Evolutionary conservation across 2,113 vertebrate genomes (phyloP), one percentile per base, ranked within the genome.

Genomic region (Mustela lutreola): DNA sequence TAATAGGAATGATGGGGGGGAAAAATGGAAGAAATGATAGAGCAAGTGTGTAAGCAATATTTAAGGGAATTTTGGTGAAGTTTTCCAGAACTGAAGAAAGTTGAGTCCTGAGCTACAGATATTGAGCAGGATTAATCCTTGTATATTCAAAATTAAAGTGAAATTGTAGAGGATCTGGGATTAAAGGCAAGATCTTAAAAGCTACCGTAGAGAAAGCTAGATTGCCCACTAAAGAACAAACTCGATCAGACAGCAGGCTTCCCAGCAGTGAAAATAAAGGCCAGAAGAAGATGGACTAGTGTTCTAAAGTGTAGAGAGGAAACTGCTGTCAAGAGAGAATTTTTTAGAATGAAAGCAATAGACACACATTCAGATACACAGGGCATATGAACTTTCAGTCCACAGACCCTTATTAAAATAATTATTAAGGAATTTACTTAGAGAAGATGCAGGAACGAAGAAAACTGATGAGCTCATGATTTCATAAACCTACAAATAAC

Each of bases 271-370:
- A 76, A 73, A 78, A 60, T 45, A n/a, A 5, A 82, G n/a, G 45
- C 48, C 71, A 89, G 48, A 88, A 83, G 24, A 88, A 31, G 88
- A 70, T 65, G 21, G 45, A 80, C 73, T 93, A 7, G 21, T 56
- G 24, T 91, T 60, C 75, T 85, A 75, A 81, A 58, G 45, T 83
- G 16, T 28, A 15, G 12, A 86, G 21, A 24, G 50, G 39, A 82
- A 93, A 86, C 92, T 58, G 14, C 33, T 45, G 26, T 83, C 65
- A 70, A 76, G 7, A 70, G 28, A 86, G 39, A 84, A 50, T 65
- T 95, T 60, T 78, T 6, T 92, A 86, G 60, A 82, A 79, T 73
- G 39, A 96, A 97, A 81, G 12, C 62, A 91, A n/a, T 45, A 88
- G 71, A 92, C 45, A 65, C 12, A 58, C 86, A 24, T 93, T 91